phyloP scores from a whole-genome alignment of 2,113 vertebrate species.

The Chaetura pelagica region DNA sequence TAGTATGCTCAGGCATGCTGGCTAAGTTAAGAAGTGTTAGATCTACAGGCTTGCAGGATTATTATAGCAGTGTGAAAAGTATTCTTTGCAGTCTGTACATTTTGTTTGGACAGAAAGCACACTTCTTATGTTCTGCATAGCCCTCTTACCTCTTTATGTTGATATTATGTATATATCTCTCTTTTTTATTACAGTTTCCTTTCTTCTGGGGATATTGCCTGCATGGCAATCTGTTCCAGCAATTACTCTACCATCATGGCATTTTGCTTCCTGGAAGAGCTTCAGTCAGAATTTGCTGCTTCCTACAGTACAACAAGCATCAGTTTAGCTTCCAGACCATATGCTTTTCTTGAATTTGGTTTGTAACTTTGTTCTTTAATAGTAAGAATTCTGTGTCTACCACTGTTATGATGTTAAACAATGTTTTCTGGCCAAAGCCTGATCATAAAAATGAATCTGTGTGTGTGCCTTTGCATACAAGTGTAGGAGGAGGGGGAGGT shows the following conservation, averaged over 20 bases:
- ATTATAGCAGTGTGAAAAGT: not conserved
- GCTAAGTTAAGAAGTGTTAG: not conserved
- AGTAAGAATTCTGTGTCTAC: not conserved
- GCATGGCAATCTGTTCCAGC: slow-evolving; percentile 89
- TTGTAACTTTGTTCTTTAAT: slow-evolving; percentile 54
- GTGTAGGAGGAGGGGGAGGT: not conserved
- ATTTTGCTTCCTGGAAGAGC: slow-evolving; percentile 95
- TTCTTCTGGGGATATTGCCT: slow-evolving; percentile 87
- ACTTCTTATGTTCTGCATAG: not conserved
- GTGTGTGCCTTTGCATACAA: not conserved
- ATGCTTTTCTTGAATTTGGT: slow-evolving; percentile 96
- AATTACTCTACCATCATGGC: slow-evolving; percentile 86
- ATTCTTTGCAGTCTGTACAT: not conserved
- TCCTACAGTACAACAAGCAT: slow-evolving; percentile 82
- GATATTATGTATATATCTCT: not conserved
- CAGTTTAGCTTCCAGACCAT: slow-evolving; percentile 86
- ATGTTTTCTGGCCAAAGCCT: not conserved
- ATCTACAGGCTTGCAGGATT: not conserved
- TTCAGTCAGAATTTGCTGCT: slow-evolving; percentile 91
- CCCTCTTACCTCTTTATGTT: not conserved
- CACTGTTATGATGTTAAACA: not conserved
- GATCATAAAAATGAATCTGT: not conserved
- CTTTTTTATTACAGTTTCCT: slow-evolving; percentile 82
- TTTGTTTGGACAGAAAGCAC: not conserved
- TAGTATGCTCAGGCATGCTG: not conserved